Evolutionary conservation across 2,797 vertebrate genomes (phyloP), one percentile per base, ranked within the genome.

Genomic region (Pseudochirops corinnae): DNA sequence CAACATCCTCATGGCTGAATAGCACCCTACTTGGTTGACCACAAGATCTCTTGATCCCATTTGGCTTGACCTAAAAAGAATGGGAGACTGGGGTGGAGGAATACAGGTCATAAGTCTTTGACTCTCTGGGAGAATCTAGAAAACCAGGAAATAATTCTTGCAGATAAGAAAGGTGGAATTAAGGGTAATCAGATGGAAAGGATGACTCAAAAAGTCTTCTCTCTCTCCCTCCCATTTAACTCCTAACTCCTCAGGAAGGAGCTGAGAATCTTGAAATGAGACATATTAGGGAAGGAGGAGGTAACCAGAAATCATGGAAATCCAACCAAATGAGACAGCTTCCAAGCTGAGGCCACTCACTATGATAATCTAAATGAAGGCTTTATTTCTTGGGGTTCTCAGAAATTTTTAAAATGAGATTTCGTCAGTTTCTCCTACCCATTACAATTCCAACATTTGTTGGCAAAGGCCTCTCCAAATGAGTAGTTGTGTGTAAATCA

Each of bases 171-270:
- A n/a, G 74, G 39, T 24, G 18, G 39, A 46, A 24, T 82, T 46
- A 82, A 82, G 74, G 74, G 11, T 46, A 82, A 82, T 82, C 18
- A 24, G 7, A 82, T 82, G 74, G 74, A 82, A 82, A 46, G 39
- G 74, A 82, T 82, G 74, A 82, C 74, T 82, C 74, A 82, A 82
- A 46, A 82, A 82, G 74, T 82, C 39, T 82, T 46, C 74, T 82
- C n/a, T 21, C 5, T 74, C 16, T 82, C 21, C 39, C 39, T 82
- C n/a, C 74, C 74, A 46, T 82, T 82, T 82, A 82, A 82, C 74
- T 46, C 74, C 39, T 26, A 39, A 74, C 39, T 46, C 67, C 67
- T 39, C 67, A 39, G 16, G 67, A 74, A 74, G n/a, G n/a, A 9
- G 74, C 39, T 82, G 7, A 46, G 74, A 82, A 10, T 46, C 21